Evolutionary conservation across 2,113 vertebrate species (phyloP), one percentile per base, ranked within the genome.

Genomic region (Limanda limanda): DNA sequence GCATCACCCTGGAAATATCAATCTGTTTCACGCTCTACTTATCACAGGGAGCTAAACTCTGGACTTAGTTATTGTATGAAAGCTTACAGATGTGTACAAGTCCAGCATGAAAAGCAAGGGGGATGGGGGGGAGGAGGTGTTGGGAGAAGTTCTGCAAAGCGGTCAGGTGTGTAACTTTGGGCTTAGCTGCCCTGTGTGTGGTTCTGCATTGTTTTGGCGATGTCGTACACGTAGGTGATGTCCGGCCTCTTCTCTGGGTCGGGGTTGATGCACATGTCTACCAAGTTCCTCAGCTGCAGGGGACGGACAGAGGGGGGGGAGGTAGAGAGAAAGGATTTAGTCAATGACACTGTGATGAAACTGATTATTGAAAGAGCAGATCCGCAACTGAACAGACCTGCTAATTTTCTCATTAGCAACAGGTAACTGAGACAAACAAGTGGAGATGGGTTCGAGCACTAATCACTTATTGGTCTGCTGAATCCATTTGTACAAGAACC

Each of bases 231-330:
- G 14, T 99, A 99, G 92, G 96, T 83, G 88, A 99, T 92, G 88
- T 99, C 98, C 31, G 98, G 98, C 91, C 98, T 95, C 95, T 97
- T 98, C 95, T 99, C 98, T 0, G 98, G 97, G 91, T 99, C 98
- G 0, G 98, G 98, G 90, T 96, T 99, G 94, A 99, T 99, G 94
- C 98, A 99, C 92, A 96, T 96, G 85, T 99, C 98, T 90, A 99
- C 97, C 94, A 99, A 83, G 25, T 98, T 97, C 74, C 98, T 95
- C 76, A 99, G 95, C 98, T 99, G 89, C 27, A 11, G 75, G 65
- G 55, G 20, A 35, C 4, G 6, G 3, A 68, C 1, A 2, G 25
- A 4, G 25, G 25, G 25, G 25, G 25, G 25, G 25, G 25, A 15
- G 51, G 51, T 57, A 74, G 2, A 69, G 54, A 82, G 24, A 81